Conservation (phyloP, 2,113 vertebrate genomes). For the Nycticebus coucang region DNA sequence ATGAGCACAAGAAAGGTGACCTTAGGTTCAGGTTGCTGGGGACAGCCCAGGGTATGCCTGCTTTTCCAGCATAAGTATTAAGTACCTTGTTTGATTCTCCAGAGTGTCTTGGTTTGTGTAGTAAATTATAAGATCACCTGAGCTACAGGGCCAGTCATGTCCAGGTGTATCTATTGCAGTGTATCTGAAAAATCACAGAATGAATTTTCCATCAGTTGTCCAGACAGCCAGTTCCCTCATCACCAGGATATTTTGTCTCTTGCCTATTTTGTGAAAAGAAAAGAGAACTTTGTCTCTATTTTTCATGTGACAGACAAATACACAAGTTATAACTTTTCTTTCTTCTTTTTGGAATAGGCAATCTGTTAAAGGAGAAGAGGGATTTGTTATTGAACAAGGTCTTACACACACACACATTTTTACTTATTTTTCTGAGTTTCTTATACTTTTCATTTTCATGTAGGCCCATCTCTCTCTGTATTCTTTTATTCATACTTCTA, state of each 20-base stretch:
- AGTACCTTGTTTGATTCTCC: background rate
- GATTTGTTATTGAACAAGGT: background rate
- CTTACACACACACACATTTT: background rate
- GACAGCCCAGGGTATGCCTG: background rate
- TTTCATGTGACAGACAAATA: background rate
- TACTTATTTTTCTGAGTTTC: background rate
- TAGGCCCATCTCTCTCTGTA: background rate
- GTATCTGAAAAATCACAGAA: background rate
- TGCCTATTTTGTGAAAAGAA: background rate
- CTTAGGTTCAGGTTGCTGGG: background rate
- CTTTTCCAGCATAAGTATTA: background rate
- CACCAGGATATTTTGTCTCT: background rate
- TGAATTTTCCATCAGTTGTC: background rate
- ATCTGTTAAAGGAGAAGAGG: background rate
- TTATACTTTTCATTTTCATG: background rate
- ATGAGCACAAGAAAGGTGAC: background rate
- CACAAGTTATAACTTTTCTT: background rate
- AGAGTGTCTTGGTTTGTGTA: background rate
- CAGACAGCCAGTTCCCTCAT: background rate
- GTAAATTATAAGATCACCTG: background rate
- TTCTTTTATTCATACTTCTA: conserved; percentile 12
- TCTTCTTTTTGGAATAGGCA: background rate
- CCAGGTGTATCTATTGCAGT: background rate
- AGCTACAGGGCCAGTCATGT: background rate
- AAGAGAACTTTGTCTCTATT: background rate